A percentile compares a stretch with the other conserved stretches of the same genome.
Conservation (phyloP, 2,888 invertebrate species). For the Bugulina stolonifera region DNA sequence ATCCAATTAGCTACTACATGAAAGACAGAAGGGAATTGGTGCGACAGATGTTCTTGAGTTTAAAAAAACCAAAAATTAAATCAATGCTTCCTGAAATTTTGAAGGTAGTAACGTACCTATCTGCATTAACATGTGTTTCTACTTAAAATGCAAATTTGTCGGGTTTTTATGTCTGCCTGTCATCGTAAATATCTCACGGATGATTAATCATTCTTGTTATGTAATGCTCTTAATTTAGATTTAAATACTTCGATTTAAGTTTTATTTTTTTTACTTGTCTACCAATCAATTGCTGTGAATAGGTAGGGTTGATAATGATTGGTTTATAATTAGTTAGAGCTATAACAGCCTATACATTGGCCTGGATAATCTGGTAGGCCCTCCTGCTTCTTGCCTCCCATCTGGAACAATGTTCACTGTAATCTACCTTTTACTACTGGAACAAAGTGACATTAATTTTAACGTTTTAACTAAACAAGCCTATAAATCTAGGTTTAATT, state of each 20-base stretch:
- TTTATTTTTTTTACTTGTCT: constrained; percentile 4
- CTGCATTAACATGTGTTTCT: not conserved
- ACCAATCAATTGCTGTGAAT: not conserved
- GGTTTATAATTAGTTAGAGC: not conserved
- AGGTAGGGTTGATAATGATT: not conserved
- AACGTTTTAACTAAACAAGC: not conserved
- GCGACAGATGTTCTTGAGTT: constrained; percentile 52
- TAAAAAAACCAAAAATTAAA: constrained; percentile 50
- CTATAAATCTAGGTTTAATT: not conserved
- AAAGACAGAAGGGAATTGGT: constrained; percentile 49
- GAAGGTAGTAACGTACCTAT: constrained; percentile 41
- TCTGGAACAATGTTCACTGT: too few species aligned
- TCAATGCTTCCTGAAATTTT: constrained; percentile 54
- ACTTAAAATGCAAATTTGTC: constrained; percentile 23
- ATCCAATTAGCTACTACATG: constrained; percentile 51
- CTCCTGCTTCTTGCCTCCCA: too few species aligned
- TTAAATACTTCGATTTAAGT: constrained; percentile 24
- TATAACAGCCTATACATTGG: too few species aligned
- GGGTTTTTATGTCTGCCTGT: constrained; percentile 22
- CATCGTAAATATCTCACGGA: not conserved
- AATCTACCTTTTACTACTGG: too few species aligned
- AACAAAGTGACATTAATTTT: too few species aligned
- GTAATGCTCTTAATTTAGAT: constrained; percentile 21
- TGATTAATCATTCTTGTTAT: constrained; percentile 3
- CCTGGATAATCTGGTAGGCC: too few species aligned